Base-by-base conservation (phyloP, 1,140 invertebrate species). In the Asbolus verrucosus region DNA sequence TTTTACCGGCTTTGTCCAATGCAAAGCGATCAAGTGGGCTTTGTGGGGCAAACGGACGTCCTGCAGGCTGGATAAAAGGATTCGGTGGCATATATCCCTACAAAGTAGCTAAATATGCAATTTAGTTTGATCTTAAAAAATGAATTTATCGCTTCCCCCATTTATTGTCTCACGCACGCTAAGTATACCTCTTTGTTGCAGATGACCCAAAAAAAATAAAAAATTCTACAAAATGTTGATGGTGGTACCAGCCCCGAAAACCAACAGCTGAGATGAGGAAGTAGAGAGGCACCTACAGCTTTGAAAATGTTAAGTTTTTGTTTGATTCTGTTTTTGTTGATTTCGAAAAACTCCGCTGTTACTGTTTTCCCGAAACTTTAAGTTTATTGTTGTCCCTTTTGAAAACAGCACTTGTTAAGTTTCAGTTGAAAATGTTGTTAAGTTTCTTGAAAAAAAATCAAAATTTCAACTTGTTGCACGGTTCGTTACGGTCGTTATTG, bases 11-110 rank as follows among this genome's bases (percentile, higher is more conserved):
- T 61, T 61, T 61, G 59, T 30, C 11, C 31, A 6, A 31, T 15
- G 15, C 15, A 15, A 33, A 6, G 16, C n/a, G 60, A 63, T 38
- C 27, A 63, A 63, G 16, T 18, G 8, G 36, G 61, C 61, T 65
- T 65, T 41, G 36, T 21, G 33, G 3, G 16, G 5, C 19, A 11
- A n/a, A 9, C 46, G 46, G 19, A 59, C 27, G 54, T 60, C 54
- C 54, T 60, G 21, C 15, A 60, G 21, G n/a, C 59, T 13, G 59
- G 60, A 65, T 65, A 65, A 65, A 65, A 41, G n/a, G 15, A 41
- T 41, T 16, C 39, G 19, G 30, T 19, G n/a, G 4, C 14, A 24
- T 27, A 11, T 41, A 19, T 39, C 18, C 43, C 21, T 9, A 24
- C 16, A 50, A 50, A 50, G 13, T 43, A 43, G 13, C 5, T 6